Base-by-base conservation (phyloP, 2,113 vertebrate genomes). In the Calyptommatus sinebrachiatus region DNA sequence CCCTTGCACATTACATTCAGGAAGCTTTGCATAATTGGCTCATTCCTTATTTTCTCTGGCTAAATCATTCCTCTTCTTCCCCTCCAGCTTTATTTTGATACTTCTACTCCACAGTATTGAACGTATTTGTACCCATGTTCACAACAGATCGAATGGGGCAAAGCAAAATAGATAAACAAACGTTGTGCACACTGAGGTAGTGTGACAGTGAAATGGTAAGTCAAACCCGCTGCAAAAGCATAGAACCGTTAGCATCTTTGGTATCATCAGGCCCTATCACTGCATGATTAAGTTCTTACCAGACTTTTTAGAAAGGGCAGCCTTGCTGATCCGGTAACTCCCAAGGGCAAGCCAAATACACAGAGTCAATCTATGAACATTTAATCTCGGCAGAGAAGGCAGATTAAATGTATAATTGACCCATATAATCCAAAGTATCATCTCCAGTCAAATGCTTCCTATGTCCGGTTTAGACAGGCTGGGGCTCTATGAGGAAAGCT, bases 401-500 rank as follows among this genome's bases (percentile, higher is more conserved):
- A 99, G 98, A 99, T 99, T 99, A 99, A 98, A 96, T 94, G 95
- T 97, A 99, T 99, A 99, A 99, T 97, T 99, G 98, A 99, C 96
- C 96, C 95, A 92, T 94, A 96, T 99, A 99, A 99, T 99, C 97
- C 96, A 91, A 41, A 78, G 88, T 96, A 97, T 98, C 95, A 95
- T 95, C 96, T 95, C 92, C 92, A 94, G 93, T 94, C 92, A 90
- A 92, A 93, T 92, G 94, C 92, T 95, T 93, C 90, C 87, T 65
- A 80, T 88, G 89, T 91, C 88, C 81, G 89, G 94, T 92, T 92
- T 93, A 89, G 85, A 84, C 86, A 84, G 92, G 94, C 91, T 90
- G 65, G 88, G 91, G 89, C 90, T 91, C 92, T 75, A 68, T 69
- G 85, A 91, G 90, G 93, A 93, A 91, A 93, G 92, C 82, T 88